Evolutionary conservation across 2,797 vertebrate species (phyloP), one percentile per base, ranked within the genome.

Genomic region (Cynopterus sphinx): DNA sequence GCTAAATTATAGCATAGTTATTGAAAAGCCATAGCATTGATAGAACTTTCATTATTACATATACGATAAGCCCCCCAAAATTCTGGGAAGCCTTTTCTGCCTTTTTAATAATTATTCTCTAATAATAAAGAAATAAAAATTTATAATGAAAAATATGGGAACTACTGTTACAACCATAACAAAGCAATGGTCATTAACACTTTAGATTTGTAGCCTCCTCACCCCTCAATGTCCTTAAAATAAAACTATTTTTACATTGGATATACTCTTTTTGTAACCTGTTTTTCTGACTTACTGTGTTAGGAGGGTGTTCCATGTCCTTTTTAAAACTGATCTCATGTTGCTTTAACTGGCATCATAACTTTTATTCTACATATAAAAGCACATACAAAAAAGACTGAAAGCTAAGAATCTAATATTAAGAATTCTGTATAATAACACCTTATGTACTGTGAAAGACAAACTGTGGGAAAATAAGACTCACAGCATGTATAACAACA

Each of bases 1-100:
- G 7, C 26, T 41, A 88, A 92, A 28, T 90, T 93, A 88, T 67
- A 85, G 28, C 31, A 77, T 94, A 74, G 70, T 78, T 83, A 41
- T 88, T 90, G 24, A 53, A 87, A 94, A 95, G 19, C 22, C 16
- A 43, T 82, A 67, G 12, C 90, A 17, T 74, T 95, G 28, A 79
- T n/a, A 55, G 75, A 93, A 22, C 4, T 46, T 91, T n/a, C 19
- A 84, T 93, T 84, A 90, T 57, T 15, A 68, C 6, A n/a, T 53
- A 59, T 49, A 59, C 68, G 16, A 51, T 74, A 74, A 73, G 1
- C 5, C 5, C 28, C 0, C 4, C 65, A 4, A 61, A 65, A 46
- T 73, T 87, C 9, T 85, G 19, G 26, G 28, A 94, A 90, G 55
- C 8, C 63, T 6, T 6, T 43, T 83, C 39, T 65, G 55, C 1